Evolutionary conservation across 2,797 vertebrate genomes (phyloP).

Genomic region (Lemur catta): DNA sequence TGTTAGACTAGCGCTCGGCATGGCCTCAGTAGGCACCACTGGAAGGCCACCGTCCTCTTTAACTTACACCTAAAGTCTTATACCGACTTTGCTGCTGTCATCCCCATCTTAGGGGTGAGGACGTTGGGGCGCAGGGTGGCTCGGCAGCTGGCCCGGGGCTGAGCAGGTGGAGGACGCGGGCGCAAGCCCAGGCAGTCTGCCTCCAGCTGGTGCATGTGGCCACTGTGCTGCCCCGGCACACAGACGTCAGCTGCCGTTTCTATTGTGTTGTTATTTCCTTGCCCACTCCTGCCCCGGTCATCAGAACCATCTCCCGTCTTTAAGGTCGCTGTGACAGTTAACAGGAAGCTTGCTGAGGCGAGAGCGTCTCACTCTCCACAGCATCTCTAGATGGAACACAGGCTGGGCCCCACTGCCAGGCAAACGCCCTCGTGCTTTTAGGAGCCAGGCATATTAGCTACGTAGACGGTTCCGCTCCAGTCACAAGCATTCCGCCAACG

Average conservation of each 20-base stretch:
- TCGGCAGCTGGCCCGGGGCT: neutral
- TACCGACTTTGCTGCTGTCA: neutral
- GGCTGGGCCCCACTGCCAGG: neutral
- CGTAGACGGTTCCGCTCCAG: neutral
- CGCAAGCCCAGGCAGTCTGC: too few species aligned
- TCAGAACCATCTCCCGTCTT: neutral
- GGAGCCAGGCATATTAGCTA: neutral
- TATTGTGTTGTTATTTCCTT: neutral
- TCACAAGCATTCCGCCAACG: slow-evolving; percentile 41
- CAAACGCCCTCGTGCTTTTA: neutral
- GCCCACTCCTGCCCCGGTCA: neutral
- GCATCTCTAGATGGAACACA: neutral
- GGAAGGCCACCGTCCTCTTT: neutral
- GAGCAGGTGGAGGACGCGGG: neutral
- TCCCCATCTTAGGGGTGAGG: neutral
- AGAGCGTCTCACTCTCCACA: neutral
- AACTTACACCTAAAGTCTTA: too few species aligned
- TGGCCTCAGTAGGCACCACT: too few species aligned
- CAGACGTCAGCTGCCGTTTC: neutral
- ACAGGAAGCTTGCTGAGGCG: neutral
- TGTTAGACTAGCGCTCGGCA: accelerated
- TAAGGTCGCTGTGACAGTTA: neutral
- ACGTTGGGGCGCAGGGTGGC: neutral
- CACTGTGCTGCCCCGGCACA: accelerated
- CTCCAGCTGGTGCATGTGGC: accelerated